phyloP scores from a whole-genome alignment of 1,140 invertebrate genomes.

The Tyrophagus putrescentiae region DNA sequence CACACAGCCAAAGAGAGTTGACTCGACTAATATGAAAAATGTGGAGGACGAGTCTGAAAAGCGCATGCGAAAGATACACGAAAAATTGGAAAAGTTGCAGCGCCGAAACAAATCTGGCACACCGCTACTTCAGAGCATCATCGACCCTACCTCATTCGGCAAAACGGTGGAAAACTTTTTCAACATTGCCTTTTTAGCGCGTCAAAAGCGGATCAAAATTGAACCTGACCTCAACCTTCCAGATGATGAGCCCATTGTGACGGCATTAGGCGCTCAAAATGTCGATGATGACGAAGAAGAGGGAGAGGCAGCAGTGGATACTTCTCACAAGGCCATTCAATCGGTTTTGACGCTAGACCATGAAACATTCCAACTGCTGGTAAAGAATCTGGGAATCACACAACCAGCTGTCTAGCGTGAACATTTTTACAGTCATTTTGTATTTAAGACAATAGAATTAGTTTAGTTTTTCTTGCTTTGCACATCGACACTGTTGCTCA shows the following conservation, averaged over 20 bases:
- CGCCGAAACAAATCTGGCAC: neutral
- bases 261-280: neutral
- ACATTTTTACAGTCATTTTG: too few relatives aligned
- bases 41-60: constrained; percentile 6
- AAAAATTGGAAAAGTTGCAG: neutral
- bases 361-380: neutral
- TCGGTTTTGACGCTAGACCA: neutral
- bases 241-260: neutral
- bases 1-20: neutral
- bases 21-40: neutral
- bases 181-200: neutral
- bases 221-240: neutral
- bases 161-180: constrained; percentile 6
- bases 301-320: too few relatives aligned
- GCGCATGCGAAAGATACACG: neutral
- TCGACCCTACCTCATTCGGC: neutral
- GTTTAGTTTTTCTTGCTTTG: too few relatives aligned
- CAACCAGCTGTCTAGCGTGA: neutral
- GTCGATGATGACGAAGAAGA: neutral
- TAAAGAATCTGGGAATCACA: neutral
- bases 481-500: too few relatives aligned
- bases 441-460: too few relatives aligned
- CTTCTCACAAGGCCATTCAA: neutral
- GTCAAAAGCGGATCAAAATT: neutral
- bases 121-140: neutral